Evolutionary conservation across 2,113 vertebrate genomes (phyloP).

Genomic region (Chionis minor): DNA sequence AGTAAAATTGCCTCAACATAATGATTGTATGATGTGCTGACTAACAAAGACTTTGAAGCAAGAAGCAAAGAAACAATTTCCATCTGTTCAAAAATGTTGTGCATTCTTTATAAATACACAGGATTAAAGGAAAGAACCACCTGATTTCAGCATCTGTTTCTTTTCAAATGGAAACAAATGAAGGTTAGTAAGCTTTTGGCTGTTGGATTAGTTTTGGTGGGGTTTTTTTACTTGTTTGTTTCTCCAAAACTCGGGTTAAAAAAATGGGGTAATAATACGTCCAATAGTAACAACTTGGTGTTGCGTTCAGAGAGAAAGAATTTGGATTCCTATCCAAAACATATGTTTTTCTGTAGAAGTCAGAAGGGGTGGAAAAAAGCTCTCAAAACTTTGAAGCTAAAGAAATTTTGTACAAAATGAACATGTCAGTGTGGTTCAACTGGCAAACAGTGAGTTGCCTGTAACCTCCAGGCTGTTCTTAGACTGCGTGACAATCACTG

Average conservation of each 20-base stretch:
- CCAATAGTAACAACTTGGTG: not conserved
- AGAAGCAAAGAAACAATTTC: slow-evolving; percentile 46
- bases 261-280: not conserved
- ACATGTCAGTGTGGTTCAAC: not conserved
- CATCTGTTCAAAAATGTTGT: slow-evolving; percentile 40
- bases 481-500: not conserved
- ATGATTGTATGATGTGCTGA: slow-evolving; percentile 8
- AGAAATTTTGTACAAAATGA: not conserved
- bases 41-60: slow-evolving; percentile 34
- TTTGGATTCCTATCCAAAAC: not conserved
- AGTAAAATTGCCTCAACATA: slow-evolving; percentile 35
- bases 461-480: not conserved
- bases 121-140: slow-evolving; percentile 28
- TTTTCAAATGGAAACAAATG: slow-evolving; percentile 14
- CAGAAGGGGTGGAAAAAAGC: not conserved
- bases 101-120: not conserved
- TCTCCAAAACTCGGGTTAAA: not conserved
- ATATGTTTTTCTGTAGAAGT: not conserved
- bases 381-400: not conserved
- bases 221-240: not conserved
- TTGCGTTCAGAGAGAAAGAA: not conserved
- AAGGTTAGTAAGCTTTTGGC: not conserved
- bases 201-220: not conserved
- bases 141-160: slow-evolving; percentile 51
- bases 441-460: not conserved